phyloP scores from a whole-genome alignment of 1,140 invertebrate species.

The Oscheius sp. region DNA sequence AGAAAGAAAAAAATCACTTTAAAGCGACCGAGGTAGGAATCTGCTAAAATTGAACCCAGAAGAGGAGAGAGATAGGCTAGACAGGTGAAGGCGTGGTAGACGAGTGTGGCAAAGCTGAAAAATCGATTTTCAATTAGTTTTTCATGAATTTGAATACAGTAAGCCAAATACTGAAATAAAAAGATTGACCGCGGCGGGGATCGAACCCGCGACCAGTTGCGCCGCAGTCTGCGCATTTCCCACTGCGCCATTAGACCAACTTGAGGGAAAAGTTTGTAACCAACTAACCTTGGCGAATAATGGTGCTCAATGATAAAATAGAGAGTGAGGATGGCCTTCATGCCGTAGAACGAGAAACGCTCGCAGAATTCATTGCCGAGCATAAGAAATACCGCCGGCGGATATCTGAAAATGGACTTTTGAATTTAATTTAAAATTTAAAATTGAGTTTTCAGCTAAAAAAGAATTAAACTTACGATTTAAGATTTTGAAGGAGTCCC shows the following conservation, averaged over 20 bases:
- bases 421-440: too few relatives aligned
- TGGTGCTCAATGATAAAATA: constrained; percentile 51
- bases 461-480: constrained; percentile 4
- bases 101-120: constrained; percentile 69
- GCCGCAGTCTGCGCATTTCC: too few relatives aligned
- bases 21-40: constrained; percentile 81
- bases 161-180: too few relatives aligned
- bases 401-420: constrained; percentile 61
- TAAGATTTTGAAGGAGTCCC: constrained; percentile 10
- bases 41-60: constrained; percentile 81
- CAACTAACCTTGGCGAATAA: constrained; percentile 24
- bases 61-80: constrained; percentile 85
- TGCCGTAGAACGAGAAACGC: constrained; percentile 90
- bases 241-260: too few relatives aligned
- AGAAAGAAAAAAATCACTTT: constrained; percentile 67
- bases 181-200: too few relatives aligned
- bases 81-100: constrained; percentile 80
- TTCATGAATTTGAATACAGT: too few relatives aligned
- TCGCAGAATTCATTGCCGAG: constrained; percentile 93
- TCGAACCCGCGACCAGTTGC: too few relatives aligned
- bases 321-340: constrained; percentile 67
- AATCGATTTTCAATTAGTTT: not conserved
- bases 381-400: constrained; percentile 87
- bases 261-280: too few relatives aligned
- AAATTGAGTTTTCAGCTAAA: not conserved